A percentile compares a stretch with the other conserved stretches of the same genome.
These are phyloP conservation scores for Megalops atlanticus DNA, from an alignment of 2,113 vertebrate genomes.

Conservation along the genomic window DNA sequence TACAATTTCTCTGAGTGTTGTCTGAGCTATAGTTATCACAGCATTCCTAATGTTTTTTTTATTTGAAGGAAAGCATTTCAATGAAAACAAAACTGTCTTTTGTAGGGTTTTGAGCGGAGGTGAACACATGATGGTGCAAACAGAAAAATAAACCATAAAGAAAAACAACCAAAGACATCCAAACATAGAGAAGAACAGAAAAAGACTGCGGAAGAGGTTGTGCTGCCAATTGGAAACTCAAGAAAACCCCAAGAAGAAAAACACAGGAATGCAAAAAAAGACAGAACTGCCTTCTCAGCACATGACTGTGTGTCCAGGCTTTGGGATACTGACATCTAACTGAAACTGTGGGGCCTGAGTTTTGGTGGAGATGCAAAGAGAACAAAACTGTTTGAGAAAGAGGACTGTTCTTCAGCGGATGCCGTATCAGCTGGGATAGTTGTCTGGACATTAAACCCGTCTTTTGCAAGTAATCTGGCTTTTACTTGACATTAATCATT, in stretches of 20 bases:
- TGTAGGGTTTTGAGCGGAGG: constrained; percentile 7
- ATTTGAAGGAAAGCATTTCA: constrained; percentile 33
- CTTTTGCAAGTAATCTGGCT: no score
- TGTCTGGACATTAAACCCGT: constrained; percentile 4
- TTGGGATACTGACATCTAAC: neutral
- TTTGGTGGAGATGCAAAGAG: neutral
- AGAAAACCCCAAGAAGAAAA: neutral
- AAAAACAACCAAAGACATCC: neutral
- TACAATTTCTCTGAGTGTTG: constrained; percentile 23
- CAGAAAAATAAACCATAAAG: neutral
- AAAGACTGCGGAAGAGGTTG: neutral
- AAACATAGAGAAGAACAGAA: constrained; percentile 2
- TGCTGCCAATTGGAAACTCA: neutral
- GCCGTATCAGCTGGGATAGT: neutral
- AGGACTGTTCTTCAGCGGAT: neutral
- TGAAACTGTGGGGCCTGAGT: neutral
- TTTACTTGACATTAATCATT: no score
- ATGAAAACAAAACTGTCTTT: constrained; percentile 25
- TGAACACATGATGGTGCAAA: neutral
- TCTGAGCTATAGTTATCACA: constrained; percentile 50
- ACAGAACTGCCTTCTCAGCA: neutral
- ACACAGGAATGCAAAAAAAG: neutral
- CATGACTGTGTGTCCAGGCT: neutral
- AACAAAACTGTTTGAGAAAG: neutral
- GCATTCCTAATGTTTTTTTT: constrained; percentile 43